Evolutionary conservation across 2,888 invertebrate genomes (phyloP), one percentile per base, ranked within the genome.

Genomic region (Erebia ligea): DNA sequence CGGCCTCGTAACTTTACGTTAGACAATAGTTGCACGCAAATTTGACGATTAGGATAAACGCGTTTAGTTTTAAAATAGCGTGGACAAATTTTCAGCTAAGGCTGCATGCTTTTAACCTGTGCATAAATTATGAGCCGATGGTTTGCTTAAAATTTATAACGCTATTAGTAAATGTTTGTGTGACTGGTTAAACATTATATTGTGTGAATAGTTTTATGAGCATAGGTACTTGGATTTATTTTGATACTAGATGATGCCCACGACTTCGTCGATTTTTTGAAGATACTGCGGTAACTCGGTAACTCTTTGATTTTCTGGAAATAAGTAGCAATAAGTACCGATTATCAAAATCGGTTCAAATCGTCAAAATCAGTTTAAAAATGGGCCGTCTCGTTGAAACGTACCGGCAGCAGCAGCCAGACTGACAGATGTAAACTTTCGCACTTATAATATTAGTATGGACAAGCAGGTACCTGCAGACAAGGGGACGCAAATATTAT

Each of bases 131-230:
- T 78, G 75, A 73, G 68, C 64, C 66, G 57, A 67, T 70, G 71
- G 75, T 67, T 73, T 73, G 76, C 72, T 75, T 54, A 69, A 75
- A 78, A 78, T 76, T 76, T 78, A 77, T 75, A 76, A 71, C 73
- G 70, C 76, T 69, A 75, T 77, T 76, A 74, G 76, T 76, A 75
- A 75, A 75, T 76, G 74, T 72, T 76, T 75, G 74, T 64, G 48
- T 67, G 59, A 69, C 70, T 69, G 61, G 65, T 61, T 52, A 34
- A 34, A 67, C 66, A 70, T 66, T 73, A 61, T 59, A 54, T 62
- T 9, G 34, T 21, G 21, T 67, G 13, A 54, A 67, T 54, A 34
- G 19, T 25, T 70, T 64, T 56, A 59, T 10, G 59, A 72, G 48
- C 62, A 40, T 15, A 34, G 34, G 34, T 34, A 21, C 45, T 3